phyloP scores from a whole-genome alignment of 2,113 vertebrate genomes.

The Corvus moneduloides region DNA sequence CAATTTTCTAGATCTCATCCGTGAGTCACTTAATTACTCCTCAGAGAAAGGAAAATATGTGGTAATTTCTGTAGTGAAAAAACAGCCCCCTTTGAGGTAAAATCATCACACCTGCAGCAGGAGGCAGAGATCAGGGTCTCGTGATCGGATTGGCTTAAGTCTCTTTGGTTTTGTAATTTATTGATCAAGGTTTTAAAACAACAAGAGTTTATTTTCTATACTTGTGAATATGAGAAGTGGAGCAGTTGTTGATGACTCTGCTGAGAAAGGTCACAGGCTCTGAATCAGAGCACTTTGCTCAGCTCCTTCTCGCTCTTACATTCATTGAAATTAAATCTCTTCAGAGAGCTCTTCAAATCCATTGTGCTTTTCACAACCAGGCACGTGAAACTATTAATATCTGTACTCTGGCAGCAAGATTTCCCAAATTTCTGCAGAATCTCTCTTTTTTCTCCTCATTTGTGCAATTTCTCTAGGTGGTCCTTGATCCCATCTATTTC shows the following conservation, averaged over 20 bases:
- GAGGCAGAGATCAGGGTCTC: neutral
- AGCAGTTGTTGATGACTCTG: neutral
- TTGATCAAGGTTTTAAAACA: neutral
- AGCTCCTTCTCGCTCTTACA: neutral
- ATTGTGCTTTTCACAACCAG: neutral
- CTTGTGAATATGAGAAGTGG: neutral
- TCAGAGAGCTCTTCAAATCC: neutral
- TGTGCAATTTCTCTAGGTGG: neutral
- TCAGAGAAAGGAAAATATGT: conserved; percentile 34
- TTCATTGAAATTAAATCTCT: conserved; percentile 1
- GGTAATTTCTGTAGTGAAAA: conserved; percentile 30
- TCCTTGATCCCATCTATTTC: neutral
- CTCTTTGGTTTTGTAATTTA: neutral
- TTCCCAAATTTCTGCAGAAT: neutral
- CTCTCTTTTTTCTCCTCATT: neutral
- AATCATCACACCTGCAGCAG: neutral
- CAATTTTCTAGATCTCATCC: conserved; percentile 52
- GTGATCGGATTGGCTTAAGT: accelerated
- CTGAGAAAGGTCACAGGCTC: neutral
- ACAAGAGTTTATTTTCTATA: neutral
- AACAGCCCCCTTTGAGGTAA: neutral
- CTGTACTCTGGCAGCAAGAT: neutral
- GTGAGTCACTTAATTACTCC: conserved; percentile 61
- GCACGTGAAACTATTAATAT: neutral
- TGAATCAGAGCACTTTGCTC: neutral